Base-by-base conservation (phyloP, 2,888 invertebrate genomes). In the Drosophila nr. perissopoda region DNA sequence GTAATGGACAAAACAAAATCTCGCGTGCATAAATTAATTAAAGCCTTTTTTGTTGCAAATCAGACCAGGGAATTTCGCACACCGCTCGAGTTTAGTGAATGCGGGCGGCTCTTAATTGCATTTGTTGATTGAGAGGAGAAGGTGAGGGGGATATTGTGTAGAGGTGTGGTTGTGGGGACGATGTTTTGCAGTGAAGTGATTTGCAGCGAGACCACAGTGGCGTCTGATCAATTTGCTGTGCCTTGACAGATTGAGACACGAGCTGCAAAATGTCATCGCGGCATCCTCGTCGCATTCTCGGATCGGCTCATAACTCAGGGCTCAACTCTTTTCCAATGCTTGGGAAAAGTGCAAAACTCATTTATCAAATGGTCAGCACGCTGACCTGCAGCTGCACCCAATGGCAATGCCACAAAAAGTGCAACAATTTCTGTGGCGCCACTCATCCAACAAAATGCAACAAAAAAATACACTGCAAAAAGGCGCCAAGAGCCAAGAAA, bases 321-420 rank as follows among this genome's bases (percentile, higher is more conserved):
- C 79, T 53, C 71, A 63, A 64, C 69, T 56, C 68, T 42, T 48
- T 49, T 11, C 62, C 71, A 73, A 63, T 69, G 71, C 53, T 57
- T 76, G 67, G 67, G 70, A 69, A 82, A 85, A 79, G 78, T 78
- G 86, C 60, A 83, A 88, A 87, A 88, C 90, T 78, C 87, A 87
- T 87, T 87, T 89, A 87, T 87, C 87, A 87, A 82, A 81, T 73
- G 79, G 79, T 76, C 81, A 68, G 76, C 74, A 81, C 64, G 67
- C 70, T 68, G 80, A 80, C 72, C 88, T 76, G 76, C 77, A 64
- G 69, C 75, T 73, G 61, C 72, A 58, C 52, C 64, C 72, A 60
- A 65, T 69, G 69, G 62, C 75, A 79, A 45, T 73, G 67, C 73
- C 80, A 87, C 76, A 77, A 79, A 78, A 79, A 82, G 69, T 77